A percentile compares a stretch with the other conserved stretches of the same genome.
Evolutionary conservation across 2,797 vertebrate genomes (phyloP).

Genomic region (Danio choprae): DNA sequence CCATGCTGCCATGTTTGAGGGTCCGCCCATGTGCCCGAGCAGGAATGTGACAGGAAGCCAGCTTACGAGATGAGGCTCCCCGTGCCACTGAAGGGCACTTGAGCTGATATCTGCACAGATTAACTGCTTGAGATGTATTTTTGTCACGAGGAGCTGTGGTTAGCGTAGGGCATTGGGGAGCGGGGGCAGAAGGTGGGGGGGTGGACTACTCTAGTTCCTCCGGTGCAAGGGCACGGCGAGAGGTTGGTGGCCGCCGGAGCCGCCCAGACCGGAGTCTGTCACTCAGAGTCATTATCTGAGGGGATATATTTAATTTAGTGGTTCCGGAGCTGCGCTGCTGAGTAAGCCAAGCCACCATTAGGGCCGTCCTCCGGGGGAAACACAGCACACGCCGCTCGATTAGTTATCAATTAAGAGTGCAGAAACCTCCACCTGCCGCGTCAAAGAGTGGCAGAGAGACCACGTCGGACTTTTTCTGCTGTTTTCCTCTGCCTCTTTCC

Average conservation of each 20-base stretch:
- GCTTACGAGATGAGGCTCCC: constrained; percentile 56
- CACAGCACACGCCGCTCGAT: constrained; percentile 81
- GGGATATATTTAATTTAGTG: constrained; percentile 75
- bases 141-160: constrained; percentile 54
- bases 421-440: constrained; percentile 78
- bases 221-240: constrained; percentile 55
- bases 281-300: constrained; percentile 73
- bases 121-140: constrained; percentile 76
- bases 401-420: constrained; percentile 85
- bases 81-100: constrained; percentile 77
- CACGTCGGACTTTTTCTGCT: constrained; percentile 54
- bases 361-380: constrained; percentile 76
- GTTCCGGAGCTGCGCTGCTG: constrained; percentile 71
- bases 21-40: constrained; percentile 67
- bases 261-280: constrained; percentile 64
- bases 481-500: not conserved
- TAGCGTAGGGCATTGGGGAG: constrained; percentile 21
- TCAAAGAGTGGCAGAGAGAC: constrained; percentile 49
- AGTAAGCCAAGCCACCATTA: constrained; percentile 72
- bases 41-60: constrained; percentile 42
- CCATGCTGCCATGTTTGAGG: constrained; percentile 69
- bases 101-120: constrained; percentile 83
- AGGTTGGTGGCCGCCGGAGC: constrained; percentile 64
- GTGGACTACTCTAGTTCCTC: constrained; percentile 18
- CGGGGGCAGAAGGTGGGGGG: constrained; percentile 13